Evolutionary conservation across 1,140 invertebrate genomes (phyloP).

Genomic region (Macrocentrus cingulum): DNA sequence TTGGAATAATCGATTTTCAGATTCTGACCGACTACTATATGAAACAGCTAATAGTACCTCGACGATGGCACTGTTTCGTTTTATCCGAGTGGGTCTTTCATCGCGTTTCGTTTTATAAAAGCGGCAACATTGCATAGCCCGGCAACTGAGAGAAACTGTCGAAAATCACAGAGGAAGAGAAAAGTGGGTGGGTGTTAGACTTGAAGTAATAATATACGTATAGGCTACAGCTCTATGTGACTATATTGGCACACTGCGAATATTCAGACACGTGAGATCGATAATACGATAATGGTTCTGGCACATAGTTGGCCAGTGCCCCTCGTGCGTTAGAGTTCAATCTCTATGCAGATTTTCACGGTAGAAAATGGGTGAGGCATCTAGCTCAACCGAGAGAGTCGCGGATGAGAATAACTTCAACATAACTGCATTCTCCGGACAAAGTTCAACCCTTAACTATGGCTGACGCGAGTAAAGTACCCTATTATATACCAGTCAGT

Average conservation of each 20-base stretch:
- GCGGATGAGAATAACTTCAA: constrained; percentile 6
- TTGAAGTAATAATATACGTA: neutral
- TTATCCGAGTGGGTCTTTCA: neutral
- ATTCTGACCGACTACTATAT: no score
- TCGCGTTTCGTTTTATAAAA: no score
- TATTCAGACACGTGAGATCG: neutral
- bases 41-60: no score
- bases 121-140: neutral
- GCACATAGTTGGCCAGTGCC: constrained; percentile 6
- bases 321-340: constrained; percentile 27
- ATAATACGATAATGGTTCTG: constrained; percentile 21
- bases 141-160: constrained; percentile 8
- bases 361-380: constrained; percentile 14
- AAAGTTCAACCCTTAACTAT: neutral
- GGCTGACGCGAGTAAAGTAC: neutral
- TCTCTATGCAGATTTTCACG: constrained; percentile 39
- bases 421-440: constrained; percentile 4
- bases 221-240: neutral
- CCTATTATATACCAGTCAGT: neutral
- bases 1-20: no score
- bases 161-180: constrained; percentile 15
- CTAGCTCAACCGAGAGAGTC: constrained; percentile 1
- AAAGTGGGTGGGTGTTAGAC: neutral
- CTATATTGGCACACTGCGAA: neutral
- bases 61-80: neutral